These are phyloP conservation scores for Psephotus haematonotus DNA, from an alignment of 2,113 vertebrate genomes.

Conservation along the genomic window DNA sequence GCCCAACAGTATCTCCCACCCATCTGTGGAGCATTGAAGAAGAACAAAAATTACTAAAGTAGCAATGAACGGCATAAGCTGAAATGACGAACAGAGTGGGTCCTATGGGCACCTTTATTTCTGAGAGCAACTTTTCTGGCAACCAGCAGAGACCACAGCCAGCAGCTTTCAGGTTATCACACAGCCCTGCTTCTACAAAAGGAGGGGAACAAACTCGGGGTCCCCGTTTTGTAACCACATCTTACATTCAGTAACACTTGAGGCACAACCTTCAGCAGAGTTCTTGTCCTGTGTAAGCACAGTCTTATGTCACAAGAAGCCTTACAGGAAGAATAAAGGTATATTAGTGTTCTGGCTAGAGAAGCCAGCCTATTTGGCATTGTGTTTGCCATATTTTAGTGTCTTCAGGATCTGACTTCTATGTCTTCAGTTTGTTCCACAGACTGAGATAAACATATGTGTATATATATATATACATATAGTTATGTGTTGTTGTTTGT, in stretches of 20 bases:
- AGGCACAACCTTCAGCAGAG: background rate
- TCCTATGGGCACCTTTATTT: background rate
- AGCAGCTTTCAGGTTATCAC: background rate
- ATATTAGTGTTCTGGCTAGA: background rate
- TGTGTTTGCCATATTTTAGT: background rate
- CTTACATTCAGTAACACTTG: fast-evolving
- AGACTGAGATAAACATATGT: slow-evolving; percentile 68
- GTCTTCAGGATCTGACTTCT: background rate
- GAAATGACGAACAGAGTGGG: fast-evolving
- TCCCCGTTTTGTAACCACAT: background rate
- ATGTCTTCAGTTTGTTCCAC: slow-evolving; percentile 60
- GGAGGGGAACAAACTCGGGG: background rate
- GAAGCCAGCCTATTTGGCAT: background rate
- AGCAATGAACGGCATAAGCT: background rate
- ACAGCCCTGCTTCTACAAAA: background rate
- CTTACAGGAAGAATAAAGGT: background rate
- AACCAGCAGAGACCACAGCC: background rate
- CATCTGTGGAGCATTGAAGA: background rate
- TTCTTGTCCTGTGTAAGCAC: background rate
- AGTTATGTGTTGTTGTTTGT: slow-evolving; percentile 71
- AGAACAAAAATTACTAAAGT: background rate
- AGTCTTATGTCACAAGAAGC: background rate
- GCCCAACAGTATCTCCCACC: background rate
- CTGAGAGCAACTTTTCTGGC: background rate
- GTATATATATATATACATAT: background rate